Percentiles rank a stretch among this genome's conserved stretches.
phyloP scores from a whole-genome alignment of 1,140 invertebrate species.

The Saccostrea echinata region DNA sequence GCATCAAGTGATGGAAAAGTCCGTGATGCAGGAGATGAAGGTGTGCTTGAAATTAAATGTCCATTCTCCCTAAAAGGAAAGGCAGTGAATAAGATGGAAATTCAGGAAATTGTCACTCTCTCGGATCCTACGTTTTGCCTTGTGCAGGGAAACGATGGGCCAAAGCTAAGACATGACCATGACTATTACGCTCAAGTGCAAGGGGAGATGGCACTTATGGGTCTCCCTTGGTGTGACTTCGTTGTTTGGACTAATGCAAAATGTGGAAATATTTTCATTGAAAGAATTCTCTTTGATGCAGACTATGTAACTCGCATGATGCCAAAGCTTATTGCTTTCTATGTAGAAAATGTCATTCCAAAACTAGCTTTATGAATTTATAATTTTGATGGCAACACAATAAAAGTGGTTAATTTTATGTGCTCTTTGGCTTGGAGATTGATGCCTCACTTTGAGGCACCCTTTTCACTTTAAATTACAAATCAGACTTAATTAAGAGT shows the following conservation, averaged over 20 bases:
- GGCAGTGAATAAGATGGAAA: no score
- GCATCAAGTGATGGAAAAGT: conserved; percentile 50
- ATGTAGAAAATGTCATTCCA: background rate
- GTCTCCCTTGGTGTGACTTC: conserved; percentile 7
- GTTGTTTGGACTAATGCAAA: conserved; percentile 32
- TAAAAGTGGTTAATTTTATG: background rate
- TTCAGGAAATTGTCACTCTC: no score
- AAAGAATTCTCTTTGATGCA: conserved; percentile 22
- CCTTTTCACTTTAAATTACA: no score
- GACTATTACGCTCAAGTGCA: conserved; percentile 28
- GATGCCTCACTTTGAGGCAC: no score
- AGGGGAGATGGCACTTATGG: background rate
- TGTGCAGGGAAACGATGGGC: background rate
- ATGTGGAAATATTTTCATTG: background rate
- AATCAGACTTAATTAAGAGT: no score
- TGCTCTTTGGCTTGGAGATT: no score
- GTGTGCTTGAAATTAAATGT: conserved; percentile 49
- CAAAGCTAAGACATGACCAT: background rate
- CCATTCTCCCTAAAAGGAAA: background rate
- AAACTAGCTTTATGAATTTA: background rate
- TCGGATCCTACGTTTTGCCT: no score
- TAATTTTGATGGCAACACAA: background rate
- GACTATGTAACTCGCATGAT: background rate
- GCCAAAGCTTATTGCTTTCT: background rate
- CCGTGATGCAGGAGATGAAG: background rate